Conservation (phyloP, 2,888 invertebrate species). For the Aspidiotus rigidus region DNA sequence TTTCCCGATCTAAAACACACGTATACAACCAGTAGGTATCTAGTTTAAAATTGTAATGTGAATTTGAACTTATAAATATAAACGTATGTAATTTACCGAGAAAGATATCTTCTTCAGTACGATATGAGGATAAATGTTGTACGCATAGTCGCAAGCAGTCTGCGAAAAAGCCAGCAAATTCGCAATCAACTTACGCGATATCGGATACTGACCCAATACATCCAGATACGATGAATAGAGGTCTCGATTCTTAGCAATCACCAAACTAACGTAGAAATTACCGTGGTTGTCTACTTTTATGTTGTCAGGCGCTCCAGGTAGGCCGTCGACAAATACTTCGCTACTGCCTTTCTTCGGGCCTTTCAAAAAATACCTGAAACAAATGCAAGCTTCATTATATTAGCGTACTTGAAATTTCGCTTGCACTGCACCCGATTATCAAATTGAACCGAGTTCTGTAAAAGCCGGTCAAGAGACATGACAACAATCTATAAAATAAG, state of each 20-base stretch:
- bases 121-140: not conserved
- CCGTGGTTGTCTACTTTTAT: constrained; percentile 52
- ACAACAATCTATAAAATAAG: no score
- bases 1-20: not conserved
- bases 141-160: constrained; percentile 35
- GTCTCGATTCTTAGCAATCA: constrained; percentile 46
- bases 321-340: constrained; percentile 70
- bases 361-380: constrained; percentile 57
- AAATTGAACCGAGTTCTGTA: no score
- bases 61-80: not conserved
- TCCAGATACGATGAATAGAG: not conserved
- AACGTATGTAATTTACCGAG: not conserved
- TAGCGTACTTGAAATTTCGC: no score
- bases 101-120: not conserved
- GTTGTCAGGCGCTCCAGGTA: constrained; percentile 64
- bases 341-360: constrained; percentile 69
- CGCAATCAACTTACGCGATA: constrained; percentile 26
- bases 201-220: constrained; percentile 32
- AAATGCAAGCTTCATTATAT: no score
- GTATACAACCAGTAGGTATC: not conserved
- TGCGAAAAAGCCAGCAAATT: constrained; percentile 27
- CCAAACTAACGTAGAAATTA: constrained; percentile 57
- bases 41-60: not conserved
- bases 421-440: no score
- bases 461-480: no score